Evolutionary conservation across 2,113 vertebrate genomes (phyloP).

Genomic region (Nannospalax galili): DNA sequence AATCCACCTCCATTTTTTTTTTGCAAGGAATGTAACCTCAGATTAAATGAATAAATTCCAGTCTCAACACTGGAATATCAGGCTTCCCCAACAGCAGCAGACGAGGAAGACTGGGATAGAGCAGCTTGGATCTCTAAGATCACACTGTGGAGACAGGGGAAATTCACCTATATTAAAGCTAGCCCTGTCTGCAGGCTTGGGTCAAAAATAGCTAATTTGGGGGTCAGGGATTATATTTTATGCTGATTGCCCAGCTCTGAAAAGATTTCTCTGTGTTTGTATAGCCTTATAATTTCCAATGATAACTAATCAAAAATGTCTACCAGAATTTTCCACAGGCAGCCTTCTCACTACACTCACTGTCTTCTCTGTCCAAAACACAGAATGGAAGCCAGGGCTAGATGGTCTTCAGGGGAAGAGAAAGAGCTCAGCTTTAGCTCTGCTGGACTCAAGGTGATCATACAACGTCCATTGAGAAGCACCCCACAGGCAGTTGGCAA

Average conservation of each 20-base stretch:
- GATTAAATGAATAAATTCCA: neutral
- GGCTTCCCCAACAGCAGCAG: neutral
- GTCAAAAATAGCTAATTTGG: neutral
- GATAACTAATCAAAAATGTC: neutral
- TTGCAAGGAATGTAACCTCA: neutral
- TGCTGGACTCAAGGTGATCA: neutral
- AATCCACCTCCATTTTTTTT: constrained; percentile 16
- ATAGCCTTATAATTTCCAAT: neutral
- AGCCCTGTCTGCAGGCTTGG: neutral
- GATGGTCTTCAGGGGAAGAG: neutral
- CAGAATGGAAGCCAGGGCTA: neutral
- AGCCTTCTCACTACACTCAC: too few species aligned
- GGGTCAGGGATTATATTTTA: neutral
- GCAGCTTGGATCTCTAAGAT: neutral
- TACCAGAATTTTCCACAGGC: neutral
- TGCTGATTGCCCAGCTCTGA: neutral
- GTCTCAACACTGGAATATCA: neutral
- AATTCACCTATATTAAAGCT: neutral
- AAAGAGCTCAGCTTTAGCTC: neutral
- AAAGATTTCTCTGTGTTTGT: neutral
- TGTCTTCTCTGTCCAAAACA: neutral
- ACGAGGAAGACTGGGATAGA: neutral
- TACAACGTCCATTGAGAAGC: neutral
- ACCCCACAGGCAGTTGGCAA: neutral
- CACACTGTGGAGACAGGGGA: neutral